These are phyloP conservation scores for Conchocele bisecta DNA, from an alignment of 2,888 invertebrate species.

Conservation along the genomic window DNA sequence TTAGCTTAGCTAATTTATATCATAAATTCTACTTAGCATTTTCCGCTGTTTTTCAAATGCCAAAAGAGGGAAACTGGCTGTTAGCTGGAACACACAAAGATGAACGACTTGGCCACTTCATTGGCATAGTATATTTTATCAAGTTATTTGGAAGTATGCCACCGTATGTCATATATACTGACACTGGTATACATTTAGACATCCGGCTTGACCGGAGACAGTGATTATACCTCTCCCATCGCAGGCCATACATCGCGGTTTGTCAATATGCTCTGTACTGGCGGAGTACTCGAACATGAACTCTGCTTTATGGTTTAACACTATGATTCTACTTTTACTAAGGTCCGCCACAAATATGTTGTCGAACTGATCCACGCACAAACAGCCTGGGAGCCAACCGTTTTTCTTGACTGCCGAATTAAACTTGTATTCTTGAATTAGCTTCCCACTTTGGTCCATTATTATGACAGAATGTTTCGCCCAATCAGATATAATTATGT, in stretches of 20 bases:
- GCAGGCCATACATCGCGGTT: slow-evolving; percentile 53
- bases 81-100: no score
- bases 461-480: slow-evolving; percentile 55
- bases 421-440: slow-evolving; percentile 48
- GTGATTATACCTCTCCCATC: slow-evolving; percentile 54
- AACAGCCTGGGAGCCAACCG: slow-evolving; percentile 58
- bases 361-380: slow-evolving; percentile 62
- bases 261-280: slow-evolving; percentile 53
- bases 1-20: no score
- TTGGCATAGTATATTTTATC: no score
- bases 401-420: slow-evolving; percentile 38
- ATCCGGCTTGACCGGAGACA: slow-evolving; percentile 58
- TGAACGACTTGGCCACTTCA: no score
- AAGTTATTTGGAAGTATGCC: no score
- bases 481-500: slow-evolving; percentile 62
- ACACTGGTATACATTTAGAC: slow-evolving; percentile 55
- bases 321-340: slow-evolving; percentile 52
- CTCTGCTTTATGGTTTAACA: slow-evolving; percentile 53
- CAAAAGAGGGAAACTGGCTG: no score
- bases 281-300: slow-evolving; percentile 55
- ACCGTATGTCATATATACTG: slow-evolving; percentile 51
- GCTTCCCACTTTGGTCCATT: slow-evolving; percentile 47
- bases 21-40: no score
- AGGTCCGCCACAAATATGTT: slow-evolving; percentile 61
- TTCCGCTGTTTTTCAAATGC: no score